Base-by-base conservation (phyloP, 2,888 invertebrate species). In the Lobophora halterata region DNA sequence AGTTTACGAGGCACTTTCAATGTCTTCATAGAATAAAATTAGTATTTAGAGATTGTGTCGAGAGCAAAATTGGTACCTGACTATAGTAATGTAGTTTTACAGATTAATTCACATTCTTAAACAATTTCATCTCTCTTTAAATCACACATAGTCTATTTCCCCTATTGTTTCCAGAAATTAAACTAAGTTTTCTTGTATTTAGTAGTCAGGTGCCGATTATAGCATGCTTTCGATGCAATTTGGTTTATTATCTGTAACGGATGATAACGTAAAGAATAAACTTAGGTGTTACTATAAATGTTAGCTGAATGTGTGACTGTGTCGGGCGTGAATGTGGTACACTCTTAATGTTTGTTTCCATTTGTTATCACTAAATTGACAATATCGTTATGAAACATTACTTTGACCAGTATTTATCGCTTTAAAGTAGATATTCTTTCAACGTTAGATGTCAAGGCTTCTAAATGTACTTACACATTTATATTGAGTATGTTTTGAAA, bases 241-340 rank as follows among this genome's bases (percentile, higher is more conserved):
- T 68, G 67, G 65, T 74, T 73, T 77, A 74, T 77, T 44, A 71
- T 79, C 78, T 78, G 73, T 76, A 79, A 76, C 59, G 70, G 79
- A 69, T 81, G 76, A 78, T 74, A 67, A 73, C 65, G 69, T 82
- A 79, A 78, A 74, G 63, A 72, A 71, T 77, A n/a, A 74, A 75
- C 66, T 76, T 87, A 87, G 87, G 79, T 82, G 85, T 86, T 87
- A 87, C 68, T 72, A 82, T 87, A 86, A 86, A 86, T 87, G 86
- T 87, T 87, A 87, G 87, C 77, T 75, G 85, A 79, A 70, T 71
- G 85, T 77, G 79, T 82, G 87, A 67, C 46, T 85, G 85, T 81
- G 75, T 73, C 78, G 71, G 44, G 86, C 53, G 72, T 85, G 87
- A 81, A 80, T 87, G 87, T 72, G 79, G 68, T 68, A 70, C 66